Conservation (phyloP, 2,888 invertebrate species). For the Rhogogaster chlorosoma region DNA sequence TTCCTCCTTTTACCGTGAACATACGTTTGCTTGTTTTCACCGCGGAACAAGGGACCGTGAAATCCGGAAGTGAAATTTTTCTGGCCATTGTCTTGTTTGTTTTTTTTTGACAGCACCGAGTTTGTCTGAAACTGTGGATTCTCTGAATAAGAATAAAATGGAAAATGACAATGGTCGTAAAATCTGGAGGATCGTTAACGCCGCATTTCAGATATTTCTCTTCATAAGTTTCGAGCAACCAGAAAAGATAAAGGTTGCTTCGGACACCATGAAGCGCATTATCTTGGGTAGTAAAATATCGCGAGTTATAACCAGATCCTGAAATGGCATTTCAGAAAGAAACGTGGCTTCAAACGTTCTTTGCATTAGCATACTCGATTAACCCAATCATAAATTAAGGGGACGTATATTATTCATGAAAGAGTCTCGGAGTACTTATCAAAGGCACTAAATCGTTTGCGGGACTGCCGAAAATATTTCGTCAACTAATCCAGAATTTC, state of each 20-base stretch:
- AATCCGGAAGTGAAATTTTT: slow-evolving; percentile 18
- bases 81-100: slow-evolving; percentile 2
- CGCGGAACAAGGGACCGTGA: slow-evolving; percentile 9
- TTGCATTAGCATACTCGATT: slow-evolving; percentile 51
- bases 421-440: slow-evolving; percentile 2
- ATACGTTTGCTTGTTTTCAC: slow-evolving; percentile 22
- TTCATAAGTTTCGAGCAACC: slow-evolving; percentile 14
- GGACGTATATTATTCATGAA: slow-evolving; percentile 37
- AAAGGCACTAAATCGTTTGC: slow-evolving; percentile 9
- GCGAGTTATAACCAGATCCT: slow-evolving; percentile 40
- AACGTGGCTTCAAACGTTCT: slow-evolving; percentile 40
- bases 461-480: slow-evolving; percentile 15
- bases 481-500: not conserved
- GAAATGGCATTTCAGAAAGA: slow-evolving; percentile 26
- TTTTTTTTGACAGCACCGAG: not conserved
- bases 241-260: slow-evolving; percentile 12
- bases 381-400: slow-evolving; percentile 41
- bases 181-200: slow-evolving; percentile 11
- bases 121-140: not conserved
- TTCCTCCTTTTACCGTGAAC: slow-evolving; percentile 1
- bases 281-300: slow-evolving; percentile 28
- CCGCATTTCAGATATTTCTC: slow-evolving; percentile 21
- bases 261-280: slow-evolving; percentile 5
- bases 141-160: not conserved
- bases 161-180: slow-evolving; percentile 3